Base-by-base conservation (phyloP, 1,140 invertebrate species). In the Hyphantria cunea region DNA sequence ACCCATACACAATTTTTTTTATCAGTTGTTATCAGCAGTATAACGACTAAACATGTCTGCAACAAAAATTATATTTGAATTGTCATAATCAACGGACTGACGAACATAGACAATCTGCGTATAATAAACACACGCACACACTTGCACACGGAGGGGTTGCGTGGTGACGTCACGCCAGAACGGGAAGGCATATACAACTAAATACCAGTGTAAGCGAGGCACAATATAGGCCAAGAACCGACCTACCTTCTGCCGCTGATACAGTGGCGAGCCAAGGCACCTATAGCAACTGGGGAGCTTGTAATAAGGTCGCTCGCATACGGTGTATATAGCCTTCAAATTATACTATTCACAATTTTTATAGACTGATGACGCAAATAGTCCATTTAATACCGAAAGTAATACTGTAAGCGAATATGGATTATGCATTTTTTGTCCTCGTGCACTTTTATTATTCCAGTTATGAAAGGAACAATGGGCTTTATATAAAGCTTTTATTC, bases 221-320 rank as follows among this genome's bases (percentile, higher is more conserved):
- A 51, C 66, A 85, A 87, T 84, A 82, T 87, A 87, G 84, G 84
- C 74, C 84, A 85, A 84, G 80, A 80, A 77, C 79, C 82, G 82
- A 85, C 82, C 82, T 84, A 85, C 80, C 84, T 85, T 72, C 55
- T 51, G 58, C 17, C 52, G 61, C 68, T 73, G 71, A 73, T 80
- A 77, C 74, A 74, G 78, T 76, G 67, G 72, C 78, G 68, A 68
- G 73, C 64, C 60, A 63, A 71, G 78, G 61, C 75, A 79, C 74
- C 81, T 76, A 82, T 75, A 75, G 75, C 78, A 78, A 70, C 75
- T 74, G 72, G 68, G 69, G 67, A 68, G 63, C 68, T 82, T 71
- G 79, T 82, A 80, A 82, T 83, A 78, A 80, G 73, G 78, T 71
- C 78, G 68, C 64, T 68, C 45, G 47, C 70, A 66, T 72, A 71